Evolutionary conservation across 2,888 invertebrate genomes (phyloP).

Genomic region (Cantharis rufa): DNA sequence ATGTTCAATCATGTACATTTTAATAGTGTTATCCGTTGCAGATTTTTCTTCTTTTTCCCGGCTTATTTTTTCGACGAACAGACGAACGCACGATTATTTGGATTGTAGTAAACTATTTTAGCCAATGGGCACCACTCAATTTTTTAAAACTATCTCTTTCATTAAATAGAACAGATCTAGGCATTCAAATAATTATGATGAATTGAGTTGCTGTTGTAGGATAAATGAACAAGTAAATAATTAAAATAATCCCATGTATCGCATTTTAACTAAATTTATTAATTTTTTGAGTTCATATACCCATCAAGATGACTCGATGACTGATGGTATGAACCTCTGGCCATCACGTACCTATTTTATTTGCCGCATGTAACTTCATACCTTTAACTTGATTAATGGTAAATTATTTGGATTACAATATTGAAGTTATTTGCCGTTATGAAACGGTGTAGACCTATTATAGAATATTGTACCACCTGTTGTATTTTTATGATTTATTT

Average conservation of each 20-base stretch:
- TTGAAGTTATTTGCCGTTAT: background rate
- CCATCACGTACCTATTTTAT: slow-evolving; percentile 3
- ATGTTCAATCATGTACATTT: background rate
- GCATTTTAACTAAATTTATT: background rate
- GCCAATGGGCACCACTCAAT: background rate
- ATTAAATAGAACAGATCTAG: background rate
- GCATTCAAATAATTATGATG: background rate
- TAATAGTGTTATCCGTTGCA: background rate
- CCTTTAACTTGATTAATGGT: slow-evolving; percentile 1
- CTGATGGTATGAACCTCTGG: slow-evolving; percentile 1
- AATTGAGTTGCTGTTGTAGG: background rate
- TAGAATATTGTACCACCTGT: background rate
- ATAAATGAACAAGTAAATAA: background rate
- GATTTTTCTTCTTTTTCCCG: background rate
- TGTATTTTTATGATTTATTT: background rate
- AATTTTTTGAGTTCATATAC: background rate
- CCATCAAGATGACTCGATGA: background rate
- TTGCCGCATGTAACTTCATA: background rate
- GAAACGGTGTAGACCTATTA: background rate
- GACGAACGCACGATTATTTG: too few species aligned
- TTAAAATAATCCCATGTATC: background rate
- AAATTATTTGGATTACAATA: background rate
- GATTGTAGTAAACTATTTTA: background rate
- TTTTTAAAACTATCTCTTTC: background rate
- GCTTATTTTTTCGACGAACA: background rate